A percentile compares a stretch with the other conserved stretches of the same genome.
Conservation (phyloP, 2,888 invertebrate genomes). For the Drosophila meridiana region DNA sequence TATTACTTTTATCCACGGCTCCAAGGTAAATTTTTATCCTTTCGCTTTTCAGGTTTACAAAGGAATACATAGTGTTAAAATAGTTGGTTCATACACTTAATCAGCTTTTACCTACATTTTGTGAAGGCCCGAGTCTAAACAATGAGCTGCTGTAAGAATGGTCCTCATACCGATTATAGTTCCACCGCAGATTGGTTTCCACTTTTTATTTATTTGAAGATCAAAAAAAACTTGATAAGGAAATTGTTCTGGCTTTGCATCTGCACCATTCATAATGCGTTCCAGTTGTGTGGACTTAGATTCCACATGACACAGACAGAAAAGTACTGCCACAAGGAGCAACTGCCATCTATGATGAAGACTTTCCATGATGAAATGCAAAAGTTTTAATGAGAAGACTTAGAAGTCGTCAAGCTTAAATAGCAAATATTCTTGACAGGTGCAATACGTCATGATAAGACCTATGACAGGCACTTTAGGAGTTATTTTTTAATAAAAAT, state of each 20-base stretch:
- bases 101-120: not conserved
- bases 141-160: not conserved
- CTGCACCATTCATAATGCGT: not conserved
- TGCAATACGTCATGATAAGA: not conserved
- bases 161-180: not conserved
- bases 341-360: not conserved
- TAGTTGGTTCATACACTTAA: not conserved
- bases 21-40: not conserved
- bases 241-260: not conserved
- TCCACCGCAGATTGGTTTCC: not conserved
- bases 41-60: not conserved
- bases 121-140: not conserved
- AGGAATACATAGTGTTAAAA: not conserved
- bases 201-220: not conserved
- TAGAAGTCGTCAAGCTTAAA: not conserved
- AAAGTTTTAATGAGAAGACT: not conserved
- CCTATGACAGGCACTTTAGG: not conserved
- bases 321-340: not conserved
- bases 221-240: not conserved
- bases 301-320: not conserved
- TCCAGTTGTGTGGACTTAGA: not conserved
- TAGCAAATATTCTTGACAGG: not conserved
- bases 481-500: not conserved
- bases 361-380: not conserved
- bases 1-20: not conserved